phyloP scores from a whole-genome alignment of 2,113 vertebrate genomes.

The Pollimyrus isidori region DNA sequence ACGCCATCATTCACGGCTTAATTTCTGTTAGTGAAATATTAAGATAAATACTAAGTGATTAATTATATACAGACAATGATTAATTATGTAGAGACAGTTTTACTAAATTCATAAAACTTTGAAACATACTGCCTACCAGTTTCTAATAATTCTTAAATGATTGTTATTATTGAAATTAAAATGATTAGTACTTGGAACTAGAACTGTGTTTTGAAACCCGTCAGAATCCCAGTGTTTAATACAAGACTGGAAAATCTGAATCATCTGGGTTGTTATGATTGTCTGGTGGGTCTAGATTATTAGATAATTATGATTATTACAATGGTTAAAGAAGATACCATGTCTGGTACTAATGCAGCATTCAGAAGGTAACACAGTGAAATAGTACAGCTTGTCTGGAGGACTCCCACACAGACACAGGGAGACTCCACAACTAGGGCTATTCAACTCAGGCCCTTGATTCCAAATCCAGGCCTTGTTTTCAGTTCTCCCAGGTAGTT shows the following conservation, averaged over 20 bases:
- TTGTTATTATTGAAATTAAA: background rate
- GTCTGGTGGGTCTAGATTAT: background rate
- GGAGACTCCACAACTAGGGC: background rate
- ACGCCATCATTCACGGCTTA: background rate
- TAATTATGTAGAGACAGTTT: background rate
- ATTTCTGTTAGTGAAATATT: background rate
- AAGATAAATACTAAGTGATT: background rate
- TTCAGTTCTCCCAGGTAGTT: too few relatives aligned
- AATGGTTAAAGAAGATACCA: background rate
- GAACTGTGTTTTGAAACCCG: background rate
- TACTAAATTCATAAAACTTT: background rate
- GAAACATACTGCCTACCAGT: background rate
- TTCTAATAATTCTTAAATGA: background rate
- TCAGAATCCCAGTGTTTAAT: background rate
- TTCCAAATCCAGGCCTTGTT: too few relatives aligned
- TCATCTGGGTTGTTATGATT: background rate
- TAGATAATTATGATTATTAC: conserved; percentile 1
- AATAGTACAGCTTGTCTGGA: background rate
- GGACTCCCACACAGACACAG: background rate
- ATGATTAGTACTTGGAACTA: background rate
- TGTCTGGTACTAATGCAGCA: background rate
- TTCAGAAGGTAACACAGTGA: background rate
- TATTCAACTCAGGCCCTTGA: too few relatives aligned
- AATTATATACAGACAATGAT: background rate
- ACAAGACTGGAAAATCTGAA: background rate